A percentile compares a stretch with the other conserved stretches of the same genome.
phyloP scores from a whole-genome alignment of 2,113 vertebrate genomes.

The Coryphaenoides rupestris region DNA sequence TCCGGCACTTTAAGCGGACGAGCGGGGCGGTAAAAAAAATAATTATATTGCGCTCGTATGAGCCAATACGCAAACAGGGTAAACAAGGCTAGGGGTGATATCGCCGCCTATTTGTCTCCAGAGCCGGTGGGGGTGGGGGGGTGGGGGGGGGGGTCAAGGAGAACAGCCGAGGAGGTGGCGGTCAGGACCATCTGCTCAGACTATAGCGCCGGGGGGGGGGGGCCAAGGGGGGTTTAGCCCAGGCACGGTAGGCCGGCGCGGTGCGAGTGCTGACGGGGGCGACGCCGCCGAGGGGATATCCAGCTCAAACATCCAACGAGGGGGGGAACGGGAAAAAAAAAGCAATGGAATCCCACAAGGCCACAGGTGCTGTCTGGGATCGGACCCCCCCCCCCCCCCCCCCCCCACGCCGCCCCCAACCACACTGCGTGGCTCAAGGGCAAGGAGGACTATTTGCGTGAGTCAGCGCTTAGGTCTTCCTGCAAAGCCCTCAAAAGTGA shows the following conservation, averaged over 20 bases:
- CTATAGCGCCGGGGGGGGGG: conserved; percentile 12
- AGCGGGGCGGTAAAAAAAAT: too few species aligned
- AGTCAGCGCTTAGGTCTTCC: conserved; percentile 50
- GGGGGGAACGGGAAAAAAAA: conserved; percentile 33
- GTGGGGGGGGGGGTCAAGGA: too few species aligned
- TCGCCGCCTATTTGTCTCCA: too few species aligned
- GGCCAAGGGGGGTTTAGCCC: conserved; percentile 25
- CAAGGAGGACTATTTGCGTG: conserved; percentile 52
- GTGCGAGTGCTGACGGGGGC: conserved; percentile 56
- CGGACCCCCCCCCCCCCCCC: conserved; percentile 47
- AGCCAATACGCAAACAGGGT: too few species aligned
- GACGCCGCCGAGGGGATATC: conserved; percentile 54
- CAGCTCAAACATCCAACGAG: conserved; percentile 32
- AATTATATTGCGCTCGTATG: too few species aligned
- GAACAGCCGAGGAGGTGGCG: neutral
- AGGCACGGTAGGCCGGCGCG: conserved; percentile 30
- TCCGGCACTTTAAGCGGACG: too few species aligned
- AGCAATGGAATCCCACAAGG: conserved; percentile 44
- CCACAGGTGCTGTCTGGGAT: conserved; percentile 58
- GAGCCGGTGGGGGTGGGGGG: too few species aligned
- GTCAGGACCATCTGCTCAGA: conserved; percentile 9
- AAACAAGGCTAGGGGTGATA: too few species aligned
- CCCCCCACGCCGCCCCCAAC: conserved; percentile 37
- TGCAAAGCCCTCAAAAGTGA: conserved; percentile 29
- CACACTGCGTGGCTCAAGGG: conserved; percentile 28